Evolutionary conservation across 2,797 vertebrate genomes (phyloP), one percentile per base, ranked within the genome.

Genomic region (Aplochiton taeniatus): DNA sequence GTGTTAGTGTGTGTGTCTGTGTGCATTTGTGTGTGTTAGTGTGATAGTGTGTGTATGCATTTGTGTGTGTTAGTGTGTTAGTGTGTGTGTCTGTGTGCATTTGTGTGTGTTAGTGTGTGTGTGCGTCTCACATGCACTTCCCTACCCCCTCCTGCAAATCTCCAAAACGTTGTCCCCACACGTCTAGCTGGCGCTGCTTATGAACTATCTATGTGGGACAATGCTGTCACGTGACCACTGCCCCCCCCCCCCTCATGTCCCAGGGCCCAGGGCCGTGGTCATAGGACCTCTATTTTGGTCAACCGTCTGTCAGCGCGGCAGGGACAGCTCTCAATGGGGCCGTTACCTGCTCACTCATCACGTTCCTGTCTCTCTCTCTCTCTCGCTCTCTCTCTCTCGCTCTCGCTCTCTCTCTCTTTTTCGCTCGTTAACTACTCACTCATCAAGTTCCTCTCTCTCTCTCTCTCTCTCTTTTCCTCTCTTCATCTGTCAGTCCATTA

Each of bases 211-310:
- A 74, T 50, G 77, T 54, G 31, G 66, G 77, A 68, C 76, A 56
- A 64, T 72, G 78, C 75, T 83, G 79, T 85, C 75, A 51, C 31
- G 6, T 31, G 2, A 2, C 31, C 31, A 31, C 31, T 31, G 31
- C 3, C 3, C 3, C 31, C 6, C 31, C 31, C 31, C 6, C 31
- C 31, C 3, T 31, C 6, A 72, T 65, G 72, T 73, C 77, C 78
- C 56, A 49, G 53, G 74, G 63, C 77, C 80, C 69, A 46, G 50
- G 73, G 66, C 80, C 81, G 82, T 84, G 84, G 84, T 87, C 81
- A 69, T 72, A 62, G 81, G 73, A 78, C 9, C 11, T 70, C 85
- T 86, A 83, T 76, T 76, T 81, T 6, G 20, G 73, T 82, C 77
- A 42, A 61, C 68, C 5, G 69, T 57, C 77, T 85, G 81, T 85